A percentile compares a stretch with the other conserved stretches of the same genome.
phyloP scores from a whole-genome alignment of 2,113 vertebrate genomes.

The Scolopax mira region DNA sequence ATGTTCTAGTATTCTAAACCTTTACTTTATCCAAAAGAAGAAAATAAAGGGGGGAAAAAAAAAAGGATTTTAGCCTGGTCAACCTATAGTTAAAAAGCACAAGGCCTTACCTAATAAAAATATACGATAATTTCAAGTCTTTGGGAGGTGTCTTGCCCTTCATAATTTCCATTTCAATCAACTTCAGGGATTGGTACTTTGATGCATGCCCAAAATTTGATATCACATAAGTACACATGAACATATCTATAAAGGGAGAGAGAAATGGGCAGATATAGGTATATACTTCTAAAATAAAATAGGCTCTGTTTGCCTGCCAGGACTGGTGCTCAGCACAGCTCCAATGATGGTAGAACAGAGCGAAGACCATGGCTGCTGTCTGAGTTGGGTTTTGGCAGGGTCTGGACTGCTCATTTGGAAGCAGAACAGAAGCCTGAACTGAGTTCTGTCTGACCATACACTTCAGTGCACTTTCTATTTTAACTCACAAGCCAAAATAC shows the following conservation, averaged over 20 bases:
- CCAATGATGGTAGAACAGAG: neutral
- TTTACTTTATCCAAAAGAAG: neutral
- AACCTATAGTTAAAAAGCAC: neutral
- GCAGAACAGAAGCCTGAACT: neutral
- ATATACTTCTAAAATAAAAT: neutral
- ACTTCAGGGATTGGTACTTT: neutral
- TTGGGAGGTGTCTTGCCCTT: neutral
- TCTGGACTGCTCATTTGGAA: neutral
- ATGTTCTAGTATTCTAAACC: neutral
- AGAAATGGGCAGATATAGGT: neutral
- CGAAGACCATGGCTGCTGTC: rapidly evolving
- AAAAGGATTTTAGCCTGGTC: neutral
- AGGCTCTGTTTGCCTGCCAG: neutral
- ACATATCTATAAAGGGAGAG: neutral
- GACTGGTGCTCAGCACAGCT: neutral
- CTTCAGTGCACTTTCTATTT: neutral
- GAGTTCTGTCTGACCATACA: neutral
- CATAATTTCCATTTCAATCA: neutral
- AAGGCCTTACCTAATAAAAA: neutral
- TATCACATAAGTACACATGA: neutral
- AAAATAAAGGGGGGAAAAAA: no score
- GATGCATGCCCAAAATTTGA: neutral
- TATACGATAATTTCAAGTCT: neutral
- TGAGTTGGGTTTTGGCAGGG: neutral
- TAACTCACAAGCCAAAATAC: neutral